A percentile compares a stretch with the other conserved stretches of the same genome.
Conservation (phyloP, 2,888 invertebrate species). For the Phlogophora meticulosa region DNA sequence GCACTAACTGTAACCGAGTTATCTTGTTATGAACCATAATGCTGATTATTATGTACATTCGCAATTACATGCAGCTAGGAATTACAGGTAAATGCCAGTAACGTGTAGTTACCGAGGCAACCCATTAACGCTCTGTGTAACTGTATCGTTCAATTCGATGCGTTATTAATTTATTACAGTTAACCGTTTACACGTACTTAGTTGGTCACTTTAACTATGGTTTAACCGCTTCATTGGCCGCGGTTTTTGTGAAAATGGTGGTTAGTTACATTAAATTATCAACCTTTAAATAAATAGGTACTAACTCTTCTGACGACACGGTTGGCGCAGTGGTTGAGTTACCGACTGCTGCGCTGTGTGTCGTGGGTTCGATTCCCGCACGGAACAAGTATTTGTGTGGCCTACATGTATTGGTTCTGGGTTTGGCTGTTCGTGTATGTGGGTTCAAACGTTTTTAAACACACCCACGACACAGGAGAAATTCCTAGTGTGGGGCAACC, state of each 20-base stretch:
- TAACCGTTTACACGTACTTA: conserved; percentile 20
- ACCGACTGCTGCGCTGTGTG: too few relatives aligned
- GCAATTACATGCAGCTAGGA: conserved; percentile 17
- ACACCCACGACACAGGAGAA: too few relatives aligned
- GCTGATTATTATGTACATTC: conserved; percentile 14
- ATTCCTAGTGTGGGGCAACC: too few relatives aligned
- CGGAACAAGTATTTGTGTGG: too few relatives aligned
- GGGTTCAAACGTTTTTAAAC: too few relatives aligned
- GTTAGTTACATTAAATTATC: background rate
- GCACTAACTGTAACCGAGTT: conserved; percentile 10
- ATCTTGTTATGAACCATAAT: conserved; percentile 11
- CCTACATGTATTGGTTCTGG: too few relatives aligned
- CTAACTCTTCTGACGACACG: background rate
- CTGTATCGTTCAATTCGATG: conserved; percentile 27
- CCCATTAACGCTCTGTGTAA: conserved; percentile 7
- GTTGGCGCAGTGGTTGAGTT: too few relatives aligned
- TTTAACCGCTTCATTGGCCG: conserved; percentile 7
- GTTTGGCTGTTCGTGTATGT: too few relatives aligned
- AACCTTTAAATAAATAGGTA: background rate
- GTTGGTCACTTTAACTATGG: conserved; percentile 14
- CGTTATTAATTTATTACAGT: conserved; percentile 37
- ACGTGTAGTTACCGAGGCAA: conserved; percentile 20
- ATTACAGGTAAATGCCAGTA: conserved; percentile 24
- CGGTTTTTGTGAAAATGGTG: background rate
- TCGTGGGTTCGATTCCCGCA: too few relatives aligned